Evolutionary conservation across 2,797 vertebrate species (phyloP), one percentile per base, ranked within the genome.

Genomic region (Malurus leucopterus): DNA sequence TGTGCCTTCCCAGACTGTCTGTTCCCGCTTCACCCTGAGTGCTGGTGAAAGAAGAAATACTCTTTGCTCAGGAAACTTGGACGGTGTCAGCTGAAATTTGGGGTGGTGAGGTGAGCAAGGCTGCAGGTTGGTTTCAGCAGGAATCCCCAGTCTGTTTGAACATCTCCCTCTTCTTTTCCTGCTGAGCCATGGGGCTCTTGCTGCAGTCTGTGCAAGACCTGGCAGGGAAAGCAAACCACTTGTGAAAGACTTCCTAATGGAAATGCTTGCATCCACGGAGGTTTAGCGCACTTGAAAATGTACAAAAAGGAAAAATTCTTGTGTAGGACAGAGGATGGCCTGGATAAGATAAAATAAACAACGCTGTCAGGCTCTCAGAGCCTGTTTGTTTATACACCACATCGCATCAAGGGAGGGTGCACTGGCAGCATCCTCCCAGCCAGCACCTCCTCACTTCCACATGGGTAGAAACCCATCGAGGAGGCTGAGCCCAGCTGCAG

Each of bases 171-270:
- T 75, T 71, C 46, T 68, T 69, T 83, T 74, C 34, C 76, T 80
- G 10, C 68, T 0, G 7, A 65, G 29, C 44, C 21, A 16, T 2
- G 3, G 14, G 29, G 18, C 40, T 70, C 14, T 85, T 32, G 65
- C 30, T 81, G 64, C 17, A 63, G 57, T 15, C 54, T 59, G 16
- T 77, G 55, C 36, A 85, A 88, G 49, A 75, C 8, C 53, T 87
- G 73, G 70, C 82, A 90, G 70, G 34, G 76, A 78, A 59, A 91
- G 36, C 38, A 72, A 78, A 38, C 43, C 55, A 61, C 76, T 90
- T 81, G 55, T 87, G 79, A 87, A 91, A 81, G 83, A 61, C 67
- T 87, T 94, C 94, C 92, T 84, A 70, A 82, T 85, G 87, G 89
- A 93, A 93, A 92, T 82, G 57, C 53, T 88, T 81, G 54, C 46